A percentile compares a stretch with the other conserved stretches of the same genome.
phyloP scores from a whole-genome alignment of 2,797 vertebrate species.

The Rhabdomys pumilio region DNA sequence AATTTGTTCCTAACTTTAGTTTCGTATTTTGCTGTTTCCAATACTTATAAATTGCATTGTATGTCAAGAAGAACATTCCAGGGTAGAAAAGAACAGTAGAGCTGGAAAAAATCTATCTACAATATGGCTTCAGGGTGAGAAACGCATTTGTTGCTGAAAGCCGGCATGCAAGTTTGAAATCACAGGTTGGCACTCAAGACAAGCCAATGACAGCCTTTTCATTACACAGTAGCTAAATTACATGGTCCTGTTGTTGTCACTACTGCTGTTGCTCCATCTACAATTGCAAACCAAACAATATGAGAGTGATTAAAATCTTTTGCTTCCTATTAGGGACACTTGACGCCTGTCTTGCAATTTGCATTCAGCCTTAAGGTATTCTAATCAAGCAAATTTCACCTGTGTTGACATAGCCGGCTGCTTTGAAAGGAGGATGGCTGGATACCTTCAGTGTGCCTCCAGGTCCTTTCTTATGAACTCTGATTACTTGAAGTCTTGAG shows the following conservation, averaged over 20 bases:
- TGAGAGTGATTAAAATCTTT: conserved; percentile 63
- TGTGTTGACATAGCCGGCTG: conserved; percentile 42
- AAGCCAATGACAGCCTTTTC: conserved; percentile 72
- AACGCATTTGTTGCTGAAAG: conserved; percentile 77
- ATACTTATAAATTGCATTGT: conserved; percentile 70
- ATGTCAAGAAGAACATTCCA: conserved; percentile 67
- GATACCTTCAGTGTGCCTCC: conserved; percentile 10
- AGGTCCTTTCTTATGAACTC: conserved; percentile 46
- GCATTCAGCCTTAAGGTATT: conserved; percentile 28
- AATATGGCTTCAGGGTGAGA: conserved; percentile 72
- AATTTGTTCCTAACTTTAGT: conserved; percentile 72
- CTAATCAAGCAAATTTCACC: conserved; percentile 50
- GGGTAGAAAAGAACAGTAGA: conserved; percentile 66
- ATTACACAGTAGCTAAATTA: conserved; percentile 77
- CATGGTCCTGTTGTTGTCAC: conserved; percentile 51
- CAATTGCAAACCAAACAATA: conserved; percentile 64
- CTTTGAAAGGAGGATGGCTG: conserved; percentile 20
- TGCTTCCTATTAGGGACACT: conserved; percentile 58
- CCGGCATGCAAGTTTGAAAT: conserved; percentile 71
- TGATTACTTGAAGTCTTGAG: conserved; percentile 58
- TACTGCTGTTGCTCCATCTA: conserved; percentile 47
- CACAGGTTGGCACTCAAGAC: conserved; percentile 49
- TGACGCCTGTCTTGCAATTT: conserved; percentile 40
- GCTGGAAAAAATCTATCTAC: conserved; percentile 68
- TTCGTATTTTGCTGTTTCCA: conserved; percentile 71